Conservation (phyloP, 1,140 invertebrate genomes). For the Listronotus oregonensis region DNA sequence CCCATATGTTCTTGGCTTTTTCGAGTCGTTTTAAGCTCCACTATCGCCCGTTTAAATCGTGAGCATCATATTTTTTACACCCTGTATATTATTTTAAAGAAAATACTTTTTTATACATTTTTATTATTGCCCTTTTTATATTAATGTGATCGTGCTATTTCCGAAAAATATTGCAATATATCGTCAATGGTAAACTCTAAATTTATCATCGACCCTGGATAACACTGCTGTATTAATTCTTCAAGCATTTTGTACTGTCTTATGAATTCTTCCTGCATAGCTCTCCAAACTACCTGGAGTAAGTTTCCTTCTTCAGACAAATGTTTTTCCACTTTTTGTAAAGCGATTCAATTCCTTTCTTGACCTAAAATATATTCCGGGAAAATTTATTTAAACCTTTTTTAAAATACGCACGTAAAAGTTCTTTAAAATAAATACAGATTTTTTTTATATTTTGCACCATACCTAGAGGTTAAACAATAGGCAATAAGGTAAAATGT, state of each 20-base stretch:
- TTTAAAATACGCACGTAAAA: neutral
- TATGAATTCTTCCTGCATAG: slow-evolving; percentile 99
- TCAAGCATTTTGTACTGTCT: slow-evolving; percentile 95
- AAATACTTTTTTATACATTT: no score
- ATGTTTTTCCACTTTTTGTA: slow-evolving; percentile 98
- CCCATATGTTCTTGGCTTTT: no score
- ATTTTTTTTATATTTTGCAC: no score
- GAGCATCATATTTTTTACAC: no score
- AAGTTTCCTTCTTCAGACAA: slow-evolving; percentile 93
- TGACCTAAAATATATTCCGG: slow-evolving; percentile 68
- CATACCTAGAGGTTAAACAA: no score
- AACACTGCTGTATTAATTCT: slow-evolving; percentile 92
- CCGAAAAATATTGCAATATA: slow-evolving; percentile 95
- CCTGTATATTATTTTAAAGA: no score
- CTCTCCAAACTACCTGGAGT: slow-evolving; percentile 96
- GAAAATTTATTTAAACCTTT: no score
- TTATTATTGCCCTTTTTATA: neutral
- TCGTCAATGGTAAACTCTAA: slow-evolving; percentile 97
- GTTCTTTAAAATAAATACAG: neutral
- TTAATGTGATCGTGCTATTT: slow-evolving; percentile 95
- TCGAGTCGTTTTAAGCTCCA: no score
- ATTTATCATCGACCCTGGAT: slow-evolving; percentile 92
- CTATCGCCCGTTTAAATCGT: no score
- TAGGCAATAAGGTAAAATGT: no score
- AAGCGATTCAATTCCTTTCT: slow-evolving; percentile 91